Evolutionary conservation across 2,888 invertebrate species (phyloP), one percentile per base, ranked within the genome.

Genomic region (Diarsia rubi): DNA sequence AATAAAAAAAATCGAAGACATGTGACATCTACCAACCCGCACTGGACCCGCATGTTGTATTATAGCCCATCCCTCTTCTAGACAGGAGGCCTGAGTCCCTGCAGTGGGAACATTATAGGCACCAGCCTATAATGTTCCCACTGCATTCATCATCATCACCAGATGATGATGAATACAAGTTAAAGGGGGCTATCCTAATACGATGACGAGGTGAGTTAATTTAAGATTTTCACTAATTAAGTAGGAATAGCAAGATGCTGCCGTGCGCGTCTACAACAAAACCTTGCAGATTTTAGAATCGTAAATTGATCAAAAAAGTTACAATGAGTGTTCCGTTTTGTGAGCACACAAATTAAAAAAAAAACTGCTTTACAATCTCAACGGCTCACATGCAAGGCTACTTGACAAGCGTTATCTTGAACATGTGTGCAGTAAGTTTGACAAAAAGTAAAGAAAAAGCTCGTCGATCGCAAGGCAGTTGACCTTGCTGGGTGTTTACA

Each of bases 401-500:
- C n/a, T n/a, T n/a, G n/a, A n/a, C 75, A 59, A 73, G 75, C 81
- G 81, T 77, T 84, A 77, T 83, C 73, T 69, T 69, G 76, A 77
- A 84, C 84, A 84, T 83, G 66, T 84, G 83, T 81, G 81, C 81
- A 85, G 84, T 75, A 74, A 75, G 78, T 85, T 85, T 79, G 86
- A 87, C 87, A 89, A 90, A 90, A 89, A 88, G 86, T 85, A 88
- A 84, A 90, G 88, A 87, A 90, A 90, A 87, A 88, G 85, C 80
- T 81, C 88, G 89, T 89, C 88, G 90, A 88, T 87, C 88, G 90
- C 89, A 89, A 93, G 93, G 93, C 94, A 90, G 92, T 93, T 95
- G 95, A 95, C 95, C 95, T 96, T 96, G 95, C 91, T 88, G 88
- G 90, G 87, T 95, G 95, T 95, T 95, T 95, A 95, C 93, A 91